These are phyloP conservation scores for human (Homo sapiens) DNA, from an alignment of 2,113 vertebrate genomes.

Conservation along the genomic window DNA sequence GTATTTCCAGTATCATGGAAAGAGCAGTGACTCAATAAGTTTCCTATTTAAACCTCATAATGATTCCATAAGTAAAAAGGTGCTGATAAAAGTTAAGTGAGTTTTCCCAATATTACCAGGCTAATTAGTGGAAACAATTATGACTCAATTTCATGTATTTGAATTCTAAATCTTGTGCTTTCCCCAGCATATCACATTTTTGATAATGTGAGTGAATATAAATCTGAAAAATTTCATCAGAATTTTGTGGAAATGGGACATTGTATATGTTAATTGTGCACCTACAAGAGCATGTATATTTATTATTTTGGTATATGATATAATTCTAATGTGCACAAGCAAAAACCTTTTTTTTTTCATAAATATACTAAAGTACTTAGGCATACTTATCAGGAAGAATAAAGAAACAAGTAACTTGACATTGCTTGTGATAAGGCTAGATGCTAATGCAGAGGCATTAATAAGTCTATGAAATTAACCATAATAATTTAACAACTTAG, in stretches of 20 bases:
- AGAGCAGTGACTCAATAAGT: neutral
- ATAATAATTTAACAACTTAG: constrained; percentile 12
- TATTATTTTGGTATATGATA: neutral
- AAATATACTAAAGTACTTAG: neutral
- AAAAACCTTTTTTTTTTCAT: neutral
- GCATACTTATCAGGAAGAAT: neutral
- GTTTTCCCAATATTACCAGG: neutral
- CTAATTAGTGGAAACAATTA: neutral
- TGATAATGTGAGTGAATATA: neutral
- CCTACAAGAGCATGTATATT: neutral
- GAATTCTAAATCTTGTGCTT: neutral
- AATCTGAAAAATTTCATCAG: neutral
- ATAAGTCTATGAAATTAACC: neutral
- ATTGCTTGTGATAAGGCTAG: neutral
- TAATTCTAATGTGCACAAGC: neutral
- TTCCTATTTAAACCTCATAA: neutral
- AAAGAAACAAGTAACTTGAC: neutral
- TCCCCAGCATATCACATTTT: neutral
- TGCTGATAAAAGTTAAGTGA: neutral
- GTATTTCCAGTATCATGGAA: neutral
- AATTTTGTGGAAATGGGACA: neutral
- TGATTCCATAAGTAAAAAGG: neutral
- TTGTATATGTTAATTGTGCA: neutral
- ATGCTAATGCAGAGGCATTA: neutral
- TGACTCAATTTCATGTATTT: neutral